phyloP scores from a whole-genome alignment of 1,140 invertebrate species.

The Drosophila orena region DNA sequence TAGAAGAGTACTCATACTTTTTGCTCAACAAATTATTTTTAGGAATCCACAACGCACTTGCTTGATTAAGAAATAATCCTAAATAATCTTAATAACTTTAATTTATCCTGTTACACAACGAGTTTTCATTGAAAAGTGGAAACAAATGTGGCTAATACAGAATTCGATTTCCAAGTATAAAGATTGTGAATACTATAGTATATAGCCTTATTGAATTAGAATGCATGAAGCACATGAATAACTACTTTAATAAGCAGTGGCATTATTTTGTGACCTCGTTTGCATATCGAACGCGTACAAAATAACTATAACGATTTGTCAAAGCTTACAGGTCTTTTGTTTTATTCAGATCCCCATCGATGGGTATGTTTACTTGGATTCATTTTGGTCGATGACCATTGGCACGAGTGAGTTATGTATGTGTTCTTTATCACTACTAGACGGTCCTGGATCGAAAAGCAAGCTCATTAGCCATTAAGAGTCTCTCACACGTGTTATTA shows the following conservation, averaged over 20 bases:
- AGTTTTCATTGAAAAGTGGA: no score
- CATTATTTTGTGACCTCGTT: conserved; percentile 1
- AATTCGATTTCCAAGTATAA: no score
- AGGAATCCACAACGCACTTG: no score
- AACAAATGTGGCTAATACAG: no score
- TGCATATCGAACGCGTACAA: not conserved
- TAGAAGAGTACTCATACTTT: no score
- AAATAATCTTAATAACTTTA: no score
- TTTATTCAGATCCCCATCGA: conserved; percentile 22
- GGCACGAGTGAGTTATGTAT: not conserved
- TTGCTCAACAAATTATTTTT: not conserved
- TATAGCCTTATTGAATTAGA: no score
- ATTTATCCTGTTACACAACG: no score
- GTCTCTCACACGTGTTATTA: conserved; percentile 38
- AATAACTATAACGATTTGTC: conserved; percentile 9
- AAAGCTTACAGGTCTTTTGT: conserved; percentile 23
- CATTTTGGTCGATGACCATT: conserved; percentile 11
- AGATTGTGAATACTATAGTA: no score
- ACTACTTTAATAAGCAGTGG: not conserved
- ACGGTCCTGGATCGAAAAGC: conserved; percentile 13
- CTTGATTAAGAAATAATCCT: no score
- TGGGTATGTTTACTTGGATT: conserved; percentile 17
- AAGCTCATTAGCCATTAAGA: conserved; percentile 47
- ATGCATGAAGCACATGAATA: not conserved
- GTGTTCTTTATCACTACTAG: conserved; percentile 14